Conservation (phyloP, 2,113 vertebrate genomes). For the Melozone crissalis region DNA sequence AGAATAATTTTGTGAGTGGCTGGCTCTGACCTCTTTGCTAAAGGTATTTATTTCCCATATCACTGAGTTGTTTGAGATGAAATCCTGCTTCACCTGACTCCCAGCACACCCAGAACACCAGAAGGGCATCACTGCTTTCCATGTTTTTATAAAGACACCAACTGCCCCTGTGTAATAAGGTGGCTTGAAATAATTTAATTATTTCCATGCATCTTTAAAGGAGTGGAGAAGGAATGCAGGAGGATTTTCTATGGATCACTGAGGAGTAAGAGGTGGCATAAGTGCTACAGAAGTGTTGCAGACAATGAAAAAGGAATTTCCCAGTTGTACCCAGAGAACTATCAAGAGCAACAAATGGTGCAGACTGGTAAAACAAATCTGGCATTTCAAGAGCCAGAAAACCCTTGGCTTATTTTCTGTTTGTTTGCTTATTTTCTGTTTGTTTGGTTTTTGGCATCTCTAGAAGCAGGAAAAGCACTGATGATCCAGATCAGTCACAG, state of each 20-base stretch:
- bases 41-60: not conserved
- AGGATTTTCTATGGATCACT: not conserved
- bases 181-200: not conserved
- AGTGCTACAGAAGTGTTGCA: not conserved
- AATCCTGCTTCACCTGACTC: not conserved
- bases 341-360: not conserved
- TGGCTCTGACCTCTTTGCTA: not conserved
- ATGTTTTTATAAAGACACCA: not conserved
- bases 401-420: not conserved
- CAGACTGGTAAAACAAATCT: not conserved
- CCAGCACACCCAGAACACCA: not conserved
- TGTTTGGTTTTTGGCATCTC: not conserved
- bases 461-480: not conserved
- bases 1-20: not conserved
- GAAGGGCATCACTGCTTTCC: not conserved
- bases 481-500: not conserved
- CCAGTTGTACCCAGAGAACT: not conserved
- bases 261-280: not conserved
- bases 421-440: too few species aligned
- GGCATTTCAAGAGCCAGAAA: not conserved
- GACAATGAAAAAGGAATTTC: not conserved
- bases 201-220: not conserved
- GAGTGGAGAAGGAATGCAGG: not conserved
- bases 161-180: rapidly evolving
- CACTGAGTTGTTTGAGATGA: not conserved